Percentiles rank a stretch among this genome's conserved stretches.
These are phyloP conservation scores for Diachrysia chrysitis DNA, from an alignment of 2,888 invertebrate species.

Conservation along the genomic window DNA sequence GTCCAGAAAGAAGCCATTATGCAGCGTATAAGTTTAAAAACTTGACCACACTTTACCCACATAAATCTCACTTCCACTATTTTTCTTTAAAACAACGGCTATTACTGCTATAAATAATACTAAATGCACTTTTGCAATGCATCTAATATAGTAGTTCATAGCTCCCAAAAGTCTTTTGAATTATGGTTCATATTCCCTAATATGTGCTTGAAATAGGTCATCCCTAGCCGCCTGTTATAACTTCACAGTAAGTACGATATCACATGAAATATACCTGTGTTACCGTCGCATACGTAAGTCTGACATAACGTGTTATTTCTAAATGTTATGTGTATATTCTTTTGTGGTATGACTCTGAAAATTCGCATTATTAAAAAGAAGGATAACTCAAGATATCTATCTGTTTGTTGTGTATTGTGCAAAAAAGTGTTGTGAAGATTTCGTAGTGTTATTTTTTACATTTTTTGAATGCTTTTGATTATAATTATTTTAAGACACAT, in stretches of 20 bases:
- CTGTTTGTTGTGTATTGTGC: no score
- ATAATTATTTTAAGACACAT: no score
- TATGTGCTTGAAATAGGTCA: slow-evolving; percentile 35
- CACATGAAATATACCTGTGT: slow-evolving; percentile 33
- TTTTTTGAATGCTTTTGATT: no score
- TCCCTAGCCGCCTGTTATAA: slow-evolving; percentile 53
- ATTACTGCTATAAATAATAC: neutral
- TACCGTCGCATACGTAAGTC: neutral
- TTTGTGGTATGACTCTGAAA: neutral
- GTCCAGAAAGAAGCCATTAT: neutral
- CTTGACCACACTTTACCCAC: neutral
- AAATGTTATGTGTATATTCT: neutral
- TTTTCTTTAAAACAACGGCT: slow-evolving; percentile 1
- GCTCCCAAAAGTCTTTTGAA: slow-evolving; percentile 45
- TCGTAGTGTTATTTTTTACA: no score
- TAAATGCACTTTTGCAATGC: slow-evolving; percentile 38
- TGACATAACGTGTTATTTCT: neutral
- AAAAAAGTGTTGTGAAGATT: no score
- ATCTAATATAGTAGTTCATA: slow-evolving; percentile 33
- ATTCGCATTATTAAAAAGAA: no score
- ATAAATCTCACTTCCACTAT: neutral
- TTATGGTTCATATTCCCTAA: slow-evolving; percentile 41
- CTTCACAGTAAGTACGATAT: slow-evolving; percentile 39
- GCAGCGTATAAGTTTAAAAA: neutral
- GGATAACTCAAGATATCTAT: no score